Conservation (phyloP, 2,888 invertebrate species). For the Monoplex corrugatus region DNA sequence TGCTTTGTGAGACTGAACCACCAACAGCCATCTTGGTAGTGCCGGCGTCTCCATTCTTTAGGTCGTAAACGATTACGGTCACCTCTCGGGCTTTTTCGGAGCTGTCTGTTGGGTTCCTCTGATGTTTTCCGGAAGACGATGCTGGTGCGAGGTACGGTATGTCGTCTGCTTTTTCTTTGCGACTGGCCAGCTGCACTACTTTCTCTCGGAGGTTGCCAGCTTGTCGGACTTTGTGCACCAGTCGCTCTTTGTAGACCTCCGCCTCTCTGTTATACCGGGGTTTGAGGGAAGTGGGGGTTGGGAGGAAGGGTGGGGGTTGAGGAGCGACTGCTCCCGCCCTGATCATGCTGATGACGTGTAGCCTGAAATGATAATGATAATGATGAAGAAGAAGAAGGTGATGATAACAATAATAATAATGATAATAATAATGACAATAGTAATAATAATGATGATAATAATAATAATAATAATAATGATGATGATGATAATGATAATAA, state of each 20-base stretch:
- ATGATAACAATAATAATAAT: not conserved
- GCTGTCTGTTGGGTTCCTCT: too few species aligned
- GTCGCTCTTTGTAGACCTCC: not conserved
- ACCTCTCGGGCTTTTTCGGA: too few species aligned
- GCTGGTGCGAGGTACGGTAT: not conserved
- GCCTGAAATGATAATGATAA: slow-evolving; percentile 5
- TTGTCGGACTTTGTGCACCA: not conserved
- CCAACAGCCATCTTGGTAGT: not conserved
- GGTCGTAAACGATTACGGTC: not conserved
- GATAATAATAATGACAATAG: not conserved
- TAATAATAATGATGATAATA: too few species aligned
- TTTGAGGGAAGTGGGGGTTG: not conserved
- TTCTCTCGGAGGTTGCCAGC: slow-evolving; percentile 34
- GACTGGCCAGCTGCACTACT: slow-evolving; percentile 40
- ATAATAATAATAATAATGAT: too few species aligned
- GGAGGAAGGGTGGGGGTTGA: slow-evolving; percentile 1
- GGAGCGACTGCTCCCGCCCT: slow-evolving; percentile 17
- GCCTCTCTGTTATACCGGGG: not conserved
- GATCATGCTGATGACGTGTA: slow-evolving; percentile 12
- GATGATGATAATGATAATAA: too few species aligned
- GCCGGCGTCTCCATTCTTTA: not conserved
- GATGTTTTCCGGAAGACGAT: not conserved
- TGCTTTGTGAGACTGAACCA: too few species aligned
- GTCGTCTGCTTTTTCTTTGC: not conserved
- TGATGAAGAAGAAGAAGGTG: not conserved